Conservation (phyloP, 2,113 vertebrate species). For the Morone chrysops region DNA sequence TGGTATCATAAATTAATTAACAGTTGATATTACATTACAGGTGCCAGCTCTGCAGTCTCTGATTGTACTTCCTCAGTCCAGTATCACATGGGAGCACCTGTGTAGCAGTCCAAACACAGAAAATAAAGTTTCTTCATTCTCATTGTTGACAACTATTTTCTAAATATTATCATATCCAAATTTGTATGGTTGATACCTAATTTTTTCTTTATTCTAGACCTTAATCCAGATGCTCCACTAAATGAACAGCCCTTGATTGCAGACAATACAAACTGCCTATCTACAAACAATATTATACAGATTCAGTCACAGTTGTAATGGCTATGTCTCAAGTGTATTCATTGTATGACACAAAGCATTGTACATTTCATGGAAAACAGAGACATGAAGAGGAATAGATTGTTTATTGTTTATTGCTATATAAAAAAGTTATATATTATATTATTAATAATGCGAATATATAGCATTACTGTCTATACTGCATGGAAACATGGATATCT, state of each 20-base stretch:
- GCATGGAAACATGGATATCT: neutral
- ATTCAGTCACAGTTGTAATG: slow-evolving; percentile 21
- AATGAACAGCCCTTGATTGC: neutral
- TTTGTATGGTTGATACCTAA: neutral
- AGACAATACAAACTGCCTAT: slow-evolving; percentile 52
- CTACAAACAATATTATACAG: slow-evolving; percentile 27
- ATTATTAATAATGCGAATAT: neutral
- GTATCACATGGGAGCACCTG: slow-evolving; percentile 31
- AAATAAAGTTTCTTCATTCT: neutral
- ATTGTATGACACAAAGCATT: neutral
- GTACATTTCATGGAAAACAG: neutral
- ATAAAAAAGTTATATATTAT: neutral
- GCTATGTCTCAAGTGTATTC: slow-evolving; percentile 10
- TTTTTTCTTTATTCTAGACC: neutral
- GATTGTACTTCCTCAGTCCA: slow-evolving; percentile 5
- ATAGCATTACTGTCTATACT: neutral
- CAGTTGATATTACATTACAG: slow-evolving; percentile 5
- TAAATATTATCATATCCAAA: neutral
- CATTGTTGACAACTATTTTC: neutral
- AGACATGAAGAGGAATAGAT: neutral
- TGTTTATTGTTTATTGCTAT: neutral
- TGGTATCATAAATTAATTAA: neutral
- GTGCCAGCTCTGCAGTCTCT: slow-evolving; percentile 18
- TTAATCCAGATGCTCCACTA: slow-evolving; percentile 7
- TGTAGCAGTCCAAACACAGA: slow-evolving; percentile 61